Conservation (phyloP, 2,113 vertebrate species). For the Python bivittatus region DNA sequence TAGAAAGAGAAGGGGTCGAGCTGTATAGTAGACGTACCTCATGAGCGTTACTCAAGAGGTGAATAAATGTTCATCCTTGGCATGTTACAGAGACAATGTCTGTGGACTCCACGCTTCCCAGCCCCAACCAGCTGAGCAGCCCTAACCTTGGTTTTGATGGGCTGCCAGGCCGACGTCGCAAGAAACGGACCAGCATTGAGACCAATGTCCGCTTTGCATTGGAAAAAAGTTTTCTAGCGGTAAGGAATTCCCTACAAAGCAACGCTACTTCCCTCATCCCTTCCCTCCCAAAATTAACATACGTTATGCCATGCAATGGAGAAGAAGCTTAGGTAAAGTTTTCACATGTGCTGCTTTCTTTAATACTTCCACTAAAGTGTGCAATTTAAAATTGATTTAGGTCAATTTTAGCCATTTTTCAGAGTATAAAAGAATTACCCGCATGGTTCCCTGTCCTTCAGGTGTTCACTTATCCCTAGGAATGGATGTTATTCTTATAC, state of each 20-base stretch:
- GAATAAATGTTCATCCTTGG: background rate
- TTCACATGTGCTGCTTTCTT: background rate
- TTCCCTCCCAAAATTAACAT: background rate
- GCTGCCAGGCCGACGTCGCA: conserved; percentile 86
- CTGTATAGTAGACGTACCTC: background rate
- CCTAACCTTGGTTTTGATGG: conserved; percentile 86
- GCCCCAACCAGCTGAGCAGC: conserved; percentile 87
- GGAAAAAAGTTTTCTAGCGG: conserved; percentile 90
- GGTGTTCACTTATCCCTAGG: background rate
- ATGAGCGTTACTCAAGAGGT: background rate
- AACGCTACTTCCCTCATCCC: background rate
- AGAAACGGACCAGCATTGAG: conserved; percentile 96
- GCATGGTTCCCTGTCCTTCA: background rate
- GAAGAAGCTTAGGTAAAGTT: background rate
- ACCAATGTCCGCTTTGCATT: conserved; percentile 92
- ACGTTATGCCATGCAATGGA: background rate
- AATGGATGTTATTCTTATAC: background rate
- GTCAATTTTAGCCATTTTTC: background rate
- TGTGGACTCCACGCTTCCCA: conserved; percentile 88
- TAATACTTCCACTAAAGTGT: background rate
- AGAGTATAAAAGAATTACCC: background rate
- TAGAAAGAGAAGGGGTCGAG: no score
- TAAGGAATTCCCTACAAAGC: conserved; percentile 54
- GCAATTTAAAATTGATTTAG: background rate
- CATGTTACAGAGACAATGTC: conserved; percentile 86